Base-by-base conservation (phyloP, 1,140 invertebrate species). In the Drosophila seguyi region DNA sequence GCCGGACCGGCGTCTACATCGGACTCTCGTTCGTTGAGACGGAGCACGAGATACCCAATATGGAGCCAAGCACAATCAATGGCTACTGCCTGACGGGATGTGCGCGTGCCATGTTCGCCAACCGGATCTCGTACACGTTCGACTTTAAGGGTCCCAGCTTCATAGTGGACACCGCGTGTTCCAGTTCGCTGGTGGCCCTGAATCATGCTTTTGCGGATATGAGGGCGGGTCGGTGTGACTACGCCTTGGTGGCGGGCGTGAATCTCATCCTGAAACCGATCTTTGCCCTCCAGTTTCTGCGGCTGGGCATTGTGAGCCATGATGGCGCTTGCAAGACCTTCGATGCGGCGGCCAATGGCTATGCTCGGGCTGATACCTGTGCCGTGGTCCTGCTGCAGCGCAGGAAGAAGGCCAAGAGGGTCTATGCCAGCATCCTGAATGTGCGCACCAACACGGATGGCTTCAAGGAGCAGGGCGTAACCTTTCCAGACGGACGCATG, bases 11-110 rank as follows among this genome's bases (percentile, higher is more conserved):
- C 55, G 98, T 99, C 6, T 99, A 97, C 93, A 95, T 99, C 72
- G 98, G 98, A 34, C 96, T 96, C 0, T 98, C 97, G 60, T 95
- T 95, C 38, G 97, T 97, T 44, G 98, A 99, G 93, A 95, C 96
- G 8, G 96, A 97, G 76, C 97, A 98, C 83, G 95, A 94, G 45
- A 90, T 90, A 78, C 98, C 96, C 95, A 95, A 95, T 6, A 85
- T 91, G 50, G 95, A 97, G 92, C 94, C 95, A 1, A 96, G 97
- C 42, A 94, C 94, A 83, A 95, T 98, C 13, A 98, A 96, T 90
- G 98, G 98, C 44, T 99, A 99, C 93, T 97, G 96, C 65, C 94
- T 99, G 74, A 98, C 97, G 6, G 98, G 98, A n/a, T 98, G 98
- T 93, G 96, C 96, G 57, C 94, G 97, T 27, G 97, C 98, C 29